Conservation (phyloP, 2,888 invertebrate genomes). For the Helleia helle region DNA sequence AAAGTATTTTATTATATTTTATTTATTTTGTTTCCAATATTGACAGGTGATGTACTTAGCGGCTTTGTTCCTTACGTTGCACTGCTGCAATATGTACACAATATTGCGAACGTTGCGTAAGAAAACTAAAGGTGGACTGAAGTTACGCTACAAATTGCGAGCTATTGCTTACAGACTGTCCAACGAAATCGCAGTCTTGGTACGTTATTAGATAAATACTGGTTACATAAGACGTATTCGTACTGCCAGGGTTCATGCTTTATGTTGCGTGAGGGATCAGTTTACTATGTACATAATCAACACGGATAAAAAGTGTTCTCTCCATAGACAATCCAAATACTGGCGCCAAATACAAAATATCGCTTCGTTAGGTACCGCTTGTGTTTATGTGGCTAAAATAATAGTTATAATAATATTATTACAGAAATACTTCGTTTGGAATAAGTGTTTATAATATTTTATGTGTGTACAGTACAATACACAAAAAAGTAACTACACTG, state of each 20-base stretch:
- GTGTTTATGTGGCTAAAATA: no score
- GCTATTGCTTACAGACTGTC: slow-evolving; percentile 65
- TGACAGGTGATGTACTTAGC: slow-evolving; percentile 86
- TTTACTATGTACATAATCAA: no score
- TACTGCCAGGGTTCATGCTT: background rate
- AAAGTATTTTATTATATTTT: slow-evolving; percentile 30
- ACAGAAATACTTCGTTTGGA: no score
- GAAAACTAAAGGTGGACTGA: slow-evolving; percentile 78
- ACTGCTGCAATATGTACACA: slow-evolving; percentile 91
- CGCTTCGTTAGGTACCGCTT: no score
- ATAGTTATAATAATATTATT: no score
- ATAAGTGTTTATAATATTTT: no score
- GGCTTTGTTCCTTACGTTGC: slow-evolving; percentile 88
- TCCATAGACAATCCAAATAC: no score
- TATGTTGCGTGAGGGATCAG: no score
- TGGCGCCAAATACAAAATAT: no score
- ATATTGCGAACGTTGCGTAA: slow-evolving; percentile 90
- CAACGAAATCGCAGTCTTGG: slow-evolving; percentile 57
- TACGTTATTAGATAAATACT: slow-evolving; percentile 33
- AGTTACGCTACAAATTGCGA: slow-evolving; percentile 75
- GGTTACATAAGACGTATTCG: background rate
- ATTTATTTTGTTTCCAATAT: slow-evolving; percentile 40
- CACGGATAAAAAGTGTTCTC: no score
- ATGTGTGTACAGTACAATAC: no score
- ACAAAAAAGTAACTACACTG: no score